Base-by-base conservation (phyloP, 2,113 vertebrate species). In the Corynorhinus townsendii region DNA sequence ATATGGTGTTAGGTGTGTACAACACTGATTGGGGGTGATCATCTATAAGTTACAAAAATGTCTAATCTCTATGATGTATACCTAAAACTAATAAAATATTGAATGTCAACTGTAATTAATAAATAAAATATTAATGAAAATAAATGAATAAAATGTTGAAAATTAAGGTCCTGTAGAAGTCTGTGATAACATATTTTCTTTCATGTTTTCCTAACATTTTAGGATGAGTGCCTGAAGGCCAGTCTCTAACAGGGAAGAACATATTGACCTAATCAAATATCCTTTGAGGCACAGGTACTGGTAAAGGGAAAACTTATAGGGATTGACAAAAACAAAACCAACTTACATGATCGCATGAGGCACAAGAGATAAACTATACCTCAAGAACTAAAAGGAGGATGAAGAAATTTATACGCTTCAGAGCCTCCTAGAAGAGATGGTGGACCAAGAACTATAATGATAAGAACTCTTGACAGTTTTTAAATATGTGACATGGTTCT, bases 131-230 rank as follows among this genome's bases (percentile, higher is more conserved):
- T 11, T 33, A 49, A 93, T 73, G 22, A 82, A 92, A 88, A 84
- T 80, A 84, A 82, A 19, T 71, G 28, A 83, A 86, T 52, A 69
- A 49, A 69, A 52, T 0, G 35, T 89, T 52, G 11, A 89, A 35
- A 95, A 93, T 81, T n/a, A 84, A 96, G 81, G 52, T 4, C 8
- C 68, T 75, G 11, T 28, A 54, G 49, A 73, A 35, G 9, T 64
- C 9, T 79, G 16, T n/a, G 30, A 12, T 88, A 38, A 52, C 62
- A 4, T 22, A 52, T 59, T 89, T 79, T 79, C 15, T 87, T 82
- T 79, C 15, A 5, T 92, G 30, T 79, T 95, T 93, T 76, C 56
- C 38, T 54, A 91, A 89, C 71, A 28, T 71, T 77, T 89, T 86
- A 76, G 16, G 11, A 89, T 14, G 79, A 64, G 14, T 35, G 5